phyloP scores from a whole-genome alignment of 2,888 invertebrate genomes.

The Cantharis flavilabris region DNA sequence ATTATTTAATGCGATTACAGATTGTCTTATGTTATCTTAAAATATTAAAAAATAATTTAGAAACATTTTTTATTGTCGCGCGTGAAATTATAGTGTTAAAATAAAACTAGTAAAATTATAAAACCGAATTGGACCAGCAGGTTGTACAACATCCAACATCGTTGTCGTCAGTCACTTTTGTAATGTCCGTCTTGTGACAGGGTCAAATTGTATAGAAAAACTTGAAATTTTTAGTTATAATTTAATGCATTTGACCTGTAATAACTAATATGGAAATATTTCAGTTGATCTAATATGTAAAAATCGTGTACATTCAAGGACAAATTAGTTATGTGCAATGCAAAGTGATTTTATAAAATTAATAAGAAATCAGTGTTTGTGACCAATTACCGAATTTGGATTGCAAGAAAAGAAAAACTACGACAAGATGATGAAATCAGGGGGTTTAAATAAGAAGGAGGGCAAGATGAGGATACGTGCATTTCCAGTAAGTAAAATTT shows the following conservation, averaged over 20 bases:
- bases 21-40: conserved; percentile 17
- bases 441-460: conserved; percentile 84
- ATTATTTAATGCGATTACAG: conserved; percentile 36
- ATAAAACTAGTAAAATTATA: conserved; percentile 8
- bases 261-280: conserved; percentile 17
- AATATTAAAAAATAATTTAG: conserved; percentile 5
- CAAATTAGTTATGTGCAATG: conserved; percentile 39
- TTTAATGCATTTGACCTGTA: conserved; percentile 7
- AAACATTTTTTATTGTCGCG: conserved; percentile 4
- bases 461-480: conserved; percentile 98
- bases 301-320: conserved; percentile 34
- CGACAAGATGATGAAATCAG: conserved; percentile 67
- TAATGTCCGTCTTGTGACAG: conserved; percentile 30
- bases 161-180: conserved; percentile 28
- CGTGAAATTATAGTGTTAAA: conserved; percentile 25
- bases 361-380: conserved; percentile 35
- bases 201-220: conserved; percentile 24
- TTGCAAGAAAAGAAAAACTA: conserved; percentile 37
- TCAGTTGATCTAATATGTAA: conserved; percentile 29
- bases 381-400: conserved; percentile 47
- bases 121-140: conserved; percentile 22
- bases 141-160: conserved; percentile 33
- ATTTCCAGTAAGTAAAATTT: conserved; percentile 83
- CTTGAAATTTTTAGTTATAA: conserved; percentile 15
- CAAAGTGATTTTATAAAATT: conserved; percentile 37